Percentiles rank a stretch among this genome's conserved stretches.
These are phyloP conservation scores for Halocaridina rubra DNA, from an alignment of 2,888 invertebrate genomes.

Conservation along the genomic window DNA sequence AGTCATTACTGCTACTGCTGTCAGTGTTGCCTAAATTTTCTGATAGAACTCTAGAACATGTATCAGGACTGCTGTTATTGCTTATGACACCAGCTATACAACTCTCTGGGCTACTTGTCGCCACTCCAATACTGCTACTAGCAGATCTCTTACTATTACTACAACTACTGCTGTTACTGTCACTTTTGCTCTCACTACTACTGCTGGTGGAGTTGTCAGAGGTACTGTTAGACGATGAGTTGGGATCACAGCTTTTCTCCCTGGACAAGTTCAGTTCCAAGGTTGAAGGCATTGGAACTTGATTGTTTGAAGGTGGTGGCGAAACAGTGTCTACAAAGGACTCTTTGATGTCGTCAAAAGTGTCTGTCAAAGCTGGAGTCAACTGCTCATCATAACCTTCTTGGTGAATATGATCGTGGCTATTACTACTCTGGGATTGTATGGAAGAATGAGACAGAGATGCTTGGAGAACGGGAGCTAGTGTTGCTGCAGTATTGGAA, in stretches of 20 bases:
- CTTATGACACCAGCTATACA: constrained; percentile 11
- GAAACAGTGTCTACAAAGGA: constrained; percentile 31
- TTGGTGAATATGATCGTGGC: not conserved
- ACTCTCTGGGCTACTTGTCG: constrained; percentile 37
- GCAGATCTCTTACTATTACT: constrained; percentile 31
- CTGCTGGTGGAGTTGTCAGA: constrained; percentile 19
- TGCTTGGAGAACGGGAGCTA: not conserved
- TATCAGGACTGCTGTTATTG: constrained; percentile 19
- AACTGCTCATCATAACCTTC: not conserved
- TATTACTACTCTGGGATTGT: not conserved
- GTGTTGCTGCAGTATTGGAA: not conserved
- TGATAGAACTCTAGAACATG: not conserved
- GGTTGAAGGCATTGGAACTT: not conserved
- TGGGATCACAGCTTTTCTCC: too few relatives aligned
- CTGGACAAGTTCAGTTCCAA: too few relatives aligned
- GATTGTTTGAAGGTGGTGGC: constrained; percentile 3
- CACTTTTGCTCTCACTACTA: constrained; percentile 15
- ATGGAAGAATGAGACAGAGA: not conserved
- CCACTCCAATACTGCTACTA: not conserved
- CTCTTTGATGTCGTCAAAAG: constrained; percentile 31
- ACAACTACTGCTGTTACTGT: constrained; percentile 22
- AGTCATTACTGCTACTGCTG: constrained; percentile 43
- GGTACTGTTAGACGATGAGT: too few relatives aligned
- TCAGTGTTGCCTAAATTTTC: constrained; percentile 24
- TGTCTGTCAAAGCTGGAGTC: not conserved